Conservation (phyloP, 2,113 vertebrate species). For the Barbus barbus region DNA sequence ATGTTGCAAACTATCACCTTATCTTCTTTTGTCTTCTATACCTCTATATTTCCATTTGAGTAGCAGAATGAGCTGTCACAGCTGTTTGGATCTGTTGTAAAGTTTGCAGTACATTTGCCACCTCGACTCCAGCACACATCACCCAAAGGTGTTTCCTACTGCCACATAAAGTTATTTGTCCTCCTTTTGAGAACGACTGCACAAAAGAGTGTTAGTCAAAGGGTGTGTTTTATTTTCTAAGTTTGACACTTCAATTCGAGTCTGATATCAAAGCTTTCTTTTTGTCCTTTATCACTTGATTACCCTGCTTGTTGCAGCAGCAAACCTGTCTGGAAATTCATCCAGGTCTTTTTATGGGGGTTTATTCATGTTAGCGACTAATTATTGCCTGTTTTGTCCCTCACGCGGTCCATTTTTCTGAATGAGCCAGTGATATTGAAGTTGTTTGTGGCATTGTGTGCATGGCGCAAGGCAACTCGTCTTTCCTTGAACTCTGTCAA, state of each 20-base stretch:
- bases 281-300: neutral
- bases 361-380: neutral
- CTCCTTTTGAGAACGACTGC: neutral
- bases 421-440: neutral
- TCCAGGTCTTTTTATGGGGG: neutral
- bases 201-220: neutral
- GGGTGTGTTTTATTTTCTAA: neutral
- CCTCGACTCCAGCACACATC: too few species aligned
- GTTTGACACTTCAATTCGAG: neutral
- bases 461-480: neutral
- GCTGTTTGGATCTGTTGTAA: neutral
- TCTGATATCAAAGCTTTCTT: neutral
- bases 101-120: too few species aligned
- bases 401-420: neutral
- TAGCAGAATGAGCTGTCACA: neutral
- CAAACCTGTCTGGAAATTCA: neutral
- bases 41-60: neutral
- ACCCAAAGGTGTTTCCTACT: neutral
- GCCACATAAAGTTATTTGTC: neutral
- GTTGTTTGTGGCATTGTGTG: neutral
- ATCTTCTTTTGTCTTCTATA: too few species aligned
- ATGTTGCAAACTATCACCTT: too few species aligned
- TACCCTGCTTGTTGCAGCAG: neutral
- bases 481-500: constrained; percentile 22
- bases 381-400: neutral